Base-by-base conservation (phyloP, 2,113 vertebrate species). In the chimpanzee (Pan troglodytes) region DNA sequence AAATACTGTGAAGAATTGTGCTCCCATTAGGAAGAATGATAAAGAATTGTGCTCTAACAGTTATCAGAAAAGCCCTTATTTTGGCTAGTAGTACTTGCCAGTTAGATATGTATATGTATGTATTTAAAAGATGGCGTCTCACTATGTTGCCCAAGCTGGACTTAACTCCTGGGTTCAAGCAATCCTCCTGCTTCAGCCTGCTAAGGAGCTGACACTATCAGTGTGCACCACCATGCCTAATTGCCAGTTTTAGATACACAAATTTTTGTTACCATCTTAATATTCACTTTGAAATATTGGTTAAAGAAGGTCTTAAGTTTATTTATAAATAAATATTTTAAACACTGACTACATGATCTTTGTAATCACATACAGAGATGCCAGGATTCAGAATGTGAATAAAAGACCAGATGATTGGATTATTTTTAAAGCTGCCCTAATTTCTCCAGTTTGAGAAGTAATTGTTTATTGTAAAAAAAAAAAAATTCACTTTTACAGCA, bases 241-340 rank as follows among this genome's bases (percentile, higher is more conserved):
- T 88, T 96, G 8, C 38, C 52, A 92, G 30, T 83, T 89, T 97
- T 64, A 91, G 3, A 93, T 43, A 57, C 30, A 61, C 72, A 94
- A 50, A 76, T 30, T 38, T 5, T 48, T 83, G 11, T 80, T 75
- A 64, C 61, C 27, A 64, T 64, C 27, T 68, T 73, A 81, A 61
- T 87, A 50, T 96, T 95, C 1, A 50, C 11, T 94, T 84, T 83
- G 75, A 96, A 96, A 84, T 4, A 8, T 57, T 80, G 22, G 23
- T 48, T 94, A 73, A 84, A 88, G n/a, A 94, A 82, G 43, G n/a
- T 92, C 30, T 85, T 73, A 72, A 57, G 10, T 83, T 68, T 43
- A 17, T 93, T 79, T 84, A 9, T 83, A 90, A 94, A n/a, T 95
- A 55, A 89, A 38, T 87, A 90, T 92, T 95, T 95, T 91, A 82